phyloP scores from a whole-genome alignment of 92 coral and sea anemone genomes.

The Epizoanthus stellaris region DNA sequence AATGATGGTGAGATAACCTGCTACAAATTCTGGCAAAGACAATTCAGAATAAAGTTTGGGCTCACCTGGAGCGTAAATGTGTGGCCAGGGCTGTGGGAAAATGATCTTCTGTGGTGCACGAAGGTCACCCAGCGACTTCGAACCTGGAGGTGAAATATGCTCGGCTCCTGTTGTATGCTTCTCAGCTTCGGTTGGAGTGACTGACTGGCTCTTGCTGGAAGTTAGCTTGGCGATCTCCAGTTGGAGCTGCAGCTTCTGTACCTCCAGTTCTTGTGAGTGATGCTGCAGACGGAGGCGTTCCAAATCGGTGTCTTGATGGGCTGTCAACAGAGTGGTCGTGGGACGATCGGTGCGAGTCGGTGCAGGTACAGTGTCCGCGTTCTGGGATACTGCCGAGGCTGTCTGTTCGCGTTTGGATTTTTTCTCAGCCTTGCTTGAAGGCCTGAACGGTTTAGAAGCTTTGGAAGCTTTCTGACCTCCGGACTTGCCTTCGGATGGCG shows the following conservation, averaged over 20 bases:
- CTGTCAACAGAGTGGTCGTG: too few relatives aligned
- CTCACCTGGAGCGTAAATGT: conserved; percentile 51
- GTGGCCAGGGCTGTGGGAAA: conserved; percentile 36
- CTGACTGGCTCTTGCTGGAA: too few relatives aligned
- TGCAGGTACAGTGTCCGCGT: too few relatives aligned
- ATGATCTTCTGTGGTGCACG: conserved; percentile 16
- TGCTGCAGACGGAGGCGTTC: too few relatives aligned
- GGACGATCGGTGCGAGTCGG: too few relatives aligned
- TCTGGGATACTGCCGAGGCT: too few relatives aligned
- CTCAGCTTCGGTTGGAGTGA: background rate
- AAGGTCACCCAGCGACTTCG: background rate
- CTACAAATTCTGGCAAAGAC: conserved; percentile 18
- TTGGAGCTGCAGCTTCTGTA: background rate
- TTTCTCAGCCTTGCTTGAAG: too few relatives aligned
- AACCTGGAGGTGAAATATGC: conserved; percentile 23
- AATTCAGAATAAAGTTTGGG: conserved; percentile 27
- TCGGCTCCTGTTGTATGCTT: background rate
- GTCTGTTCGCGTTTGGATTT: too few relatives aligned
- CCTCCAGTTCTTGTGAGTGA: background rate
- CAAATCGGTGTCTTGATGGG: too few relatives aligned
- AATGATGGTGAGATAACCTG: conserved; percentile 5
- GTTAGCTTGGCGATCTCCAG: background rate
- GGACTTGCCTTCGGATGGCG: too few relatives aligned
- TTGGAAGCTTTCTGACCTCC: too few relatives aligned
- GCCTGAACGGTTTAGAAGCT: too few relatives aligned